Base-by-base conservation (phyloP, 1,140 invertebrate genomes). In the Steinernema feltiae region DNA sequence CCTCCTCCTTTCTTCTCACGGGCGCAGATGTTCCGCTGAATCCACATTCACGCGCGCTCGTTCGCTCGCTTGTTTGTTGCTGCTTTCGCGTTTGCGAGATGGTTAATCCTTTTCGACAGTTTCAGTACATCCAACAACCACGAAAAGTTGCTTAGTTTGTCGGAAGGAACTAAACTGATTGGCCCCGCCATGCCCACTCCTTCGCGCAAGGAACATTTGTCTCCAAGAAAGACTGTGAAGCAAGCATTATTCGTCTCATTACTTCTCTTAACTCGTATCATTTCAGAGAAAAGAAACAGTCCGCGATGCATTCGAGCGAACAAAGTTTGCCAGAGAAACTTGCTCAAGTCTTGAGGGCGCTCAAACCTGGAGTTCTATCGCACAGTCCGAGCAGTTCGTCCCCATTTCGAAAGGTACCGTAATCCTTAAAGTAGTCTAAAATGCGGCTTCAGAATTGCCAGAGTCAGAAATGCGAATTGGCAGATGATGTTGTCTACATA, bases 301-400 rank as follows among this genome's bases (percentile, higher is more conserved):
- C 53, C 53, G 7, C 53, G 15, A 63, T 27, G 7, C 53, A 27
- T 27, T n/a, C 53, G 15, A 63, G 53, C 53, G 53, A 63, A 21
- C 53, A 63, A 15, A 63, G 53, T 21, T 21, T 63, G 24, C 53
- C 53, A 7, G 53, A 63, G 24, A 63, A 27, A 21, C 53, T 63
- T 3, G 53, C 53, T 27, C 24, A 63, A 15, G 53, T 63, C 53
- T 63, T 63, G 15, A 15, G 53, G 24, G 53, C 53, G 24, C 53
- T 63, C 53, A 63, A 63, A 27, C 53, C 53, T 21, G 24, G 53
- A 15, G 53, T 15, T 63, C 53, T 63, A 7, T 63, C 53, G 53
- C 53, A 63, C 53, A 63, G 53, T 63, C 53, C 53, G 12, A 63
- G 53, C 53, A 63, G 53, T 63, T 63, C 53, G 24, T 63, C 53